Evolutionary conservation across 2,113 vertebrate genomes (phyloP), one percentile per base, ranked within the genome.

Genomic region (Silurus glanis): DNA sequence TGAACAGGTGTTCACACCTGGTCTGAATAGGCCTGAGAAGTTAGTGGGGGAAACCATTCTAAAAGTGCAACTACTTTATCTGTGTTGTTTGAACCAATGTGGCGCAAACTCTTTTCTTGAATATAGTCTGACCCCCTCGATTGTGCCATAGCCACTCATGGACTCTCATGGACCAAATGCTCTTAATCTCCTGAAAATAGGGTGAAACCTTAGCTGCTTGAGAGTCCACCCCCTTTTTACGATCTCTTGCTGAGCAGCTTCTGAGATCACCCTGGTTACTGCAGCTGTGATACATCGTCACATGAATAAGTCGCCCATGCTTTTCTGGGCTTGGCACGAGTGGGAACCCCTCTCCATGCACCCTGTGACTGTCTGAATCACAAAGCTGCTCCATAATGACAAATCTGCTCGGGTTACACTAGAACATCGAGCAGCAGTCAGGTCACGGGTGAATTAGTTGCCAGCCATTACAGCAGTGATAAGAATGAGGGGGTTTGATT

Each of bases 221-320:
- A 13, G 23, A 78, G 13, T 78, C 23, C 5, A 55, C 0, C 6
- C 51, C 17, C 37, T 37, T 37, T 55, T 78, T 9, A 9, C 13
- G 75, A 78, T 53, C 49, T 25, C 67, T 71, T 37, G 53, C 6
- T 28, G 55, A 58, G 17, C 75, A 56, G 51, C 13, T 55, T 58
- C 16, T 58, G 53, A 79, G 76, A 58, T 79, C n/a, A 28, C 12
- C 76, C 14, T 58, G n/a, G 55, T 74, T 59, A 74, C 28, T 74
- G 82, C 82, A 78, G 59, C 83, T 64, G 61, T 56, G 83, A 21
- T 55, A 5, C 61, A 80, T 16, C n/a, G 69, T 75, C 83, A 84
- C 16, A 51, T 17, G 56, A 74, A 51, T 17, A 45, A 74, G 83
- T 37, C 55, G 21, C 45, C 23, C 23, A 10, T 9, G 56, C 69